phyloP scores from a whole-genome alignment of 2,113 vertebrate species.

The Probosciger aterrimus region DNA sequence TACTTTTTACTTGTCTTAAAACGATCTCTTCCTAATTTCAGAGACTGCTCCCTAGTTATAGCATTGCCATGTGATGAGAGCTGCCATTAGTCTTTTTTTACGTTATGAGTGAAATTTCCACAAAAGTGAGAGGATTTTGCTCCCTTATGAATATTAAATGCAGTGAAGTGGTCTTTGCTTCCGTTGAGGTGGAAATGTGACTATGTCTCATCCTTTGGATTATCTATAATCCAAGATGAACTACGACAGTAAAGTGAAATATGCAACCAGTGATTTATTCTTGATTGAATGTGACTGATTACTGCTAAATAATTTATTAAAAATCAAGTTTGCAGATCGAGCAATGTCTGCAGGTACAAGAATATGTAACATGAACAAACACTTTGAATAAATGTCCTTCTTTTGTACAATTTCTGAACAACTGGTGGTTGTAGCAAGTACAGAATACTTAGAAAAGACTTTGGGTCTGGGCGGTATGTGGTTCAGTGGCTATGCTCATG shows the following conservation, averaged over 20 bases:
- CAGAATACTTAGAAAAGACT: not conserved
- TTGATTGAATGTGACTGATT: not conserved
- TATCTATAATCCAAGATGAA: not conserved
- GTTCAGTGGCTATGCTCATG: not conserved
- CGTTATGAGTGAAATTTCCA: not conserved
- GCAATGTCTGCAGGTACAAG: not conserved
- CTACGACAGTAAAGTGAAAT: not conserved
- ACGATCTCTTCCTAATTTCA: not conserved
- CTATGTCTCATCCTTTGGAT: not conserved
- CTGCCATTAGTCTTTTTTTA: not conserved
- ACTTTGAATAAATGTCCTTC: not conserved
- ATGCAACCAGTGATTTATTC: not conserved
- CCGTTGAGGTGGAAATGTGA: not conserved
- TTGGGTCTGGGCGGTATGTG: not conserved
- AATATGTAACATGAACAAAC: not conserved
- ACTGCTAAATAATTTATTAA: not conserved
- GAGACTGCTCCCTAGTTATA: not conserved
- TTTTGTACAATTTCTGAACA: not conserved
- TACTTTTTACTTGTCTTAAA: not conserved
- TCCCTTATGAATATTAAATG: not conserved
- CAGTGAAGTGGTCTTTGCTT: not conserved
- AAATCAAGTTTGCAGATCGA: not conserved
- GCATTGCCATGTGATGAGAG: not conserved
- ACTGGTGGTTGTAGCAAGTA: not conserved
- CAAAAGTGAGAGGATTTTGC: not conserved